Conservation (phyloP, 2,113 vertebrate genomes). For the Lipophrys pholis region DNA sequence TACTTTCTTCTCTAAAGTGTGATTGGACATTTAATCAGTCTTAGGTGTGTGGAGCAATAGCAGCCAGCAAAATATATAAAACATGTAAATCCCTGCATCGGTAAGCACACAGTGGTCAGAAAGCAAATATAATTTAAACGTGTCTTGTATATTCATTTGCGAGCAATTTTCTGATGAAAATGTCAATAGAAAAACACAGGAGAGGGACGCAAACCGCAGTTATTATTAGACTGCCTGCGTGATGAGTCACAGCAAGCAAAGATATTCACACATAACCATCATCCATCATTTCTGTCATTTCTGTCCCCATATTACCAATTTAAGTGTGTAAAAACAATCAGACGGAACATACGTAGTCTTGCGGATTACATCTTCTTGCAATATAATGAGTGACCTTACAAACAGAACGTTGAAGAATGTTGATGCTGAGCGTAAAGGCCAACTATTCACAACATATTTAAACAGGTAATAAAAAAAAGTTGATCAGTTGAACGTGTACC, state of each 20-base stretch:
- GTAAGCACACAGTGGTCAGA: not conserved
- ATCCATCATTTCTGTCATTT: not conserved
- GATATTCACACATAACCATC: not conserved
- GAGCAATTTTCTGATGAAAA: not conserved
- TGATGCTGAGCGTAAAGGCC: too few species aligned
- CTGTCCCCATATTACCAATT: not conserved
- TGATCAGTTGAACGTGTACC: too few species aligned
- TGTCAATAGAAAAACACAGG: not conserved
- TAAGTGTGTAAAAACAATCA: not conserved
- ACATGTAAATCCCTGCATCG: not conserved
- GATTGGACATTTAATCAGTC: too few species aligned
- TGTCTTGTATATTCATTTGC: not conserved
- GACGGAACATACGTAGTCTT: not conserved
- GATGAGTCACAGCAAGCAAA: not conserved
- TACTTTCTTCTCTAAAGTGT: not conserved
- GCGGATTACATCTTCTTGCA: too few species aligned
- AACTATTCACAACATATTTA: too few species aligned
- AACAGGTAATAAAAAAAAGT: too few species aligned
- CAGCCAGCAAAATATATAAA: not conserved
- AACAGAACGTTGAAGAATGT: too few species aligned
- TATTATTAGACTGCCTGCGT: not conserved
- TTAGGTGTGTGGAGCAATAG: too few species aligned
- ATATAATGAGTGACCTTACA: too few species aligned
- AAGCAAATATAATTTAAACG: not conserved
- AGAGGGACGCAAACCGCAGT: not conserved